phyloP scores from a whole-genome alignment of 2,888 invertebrate genomes.

The Sinohyriopsis cumingii region DNA sequence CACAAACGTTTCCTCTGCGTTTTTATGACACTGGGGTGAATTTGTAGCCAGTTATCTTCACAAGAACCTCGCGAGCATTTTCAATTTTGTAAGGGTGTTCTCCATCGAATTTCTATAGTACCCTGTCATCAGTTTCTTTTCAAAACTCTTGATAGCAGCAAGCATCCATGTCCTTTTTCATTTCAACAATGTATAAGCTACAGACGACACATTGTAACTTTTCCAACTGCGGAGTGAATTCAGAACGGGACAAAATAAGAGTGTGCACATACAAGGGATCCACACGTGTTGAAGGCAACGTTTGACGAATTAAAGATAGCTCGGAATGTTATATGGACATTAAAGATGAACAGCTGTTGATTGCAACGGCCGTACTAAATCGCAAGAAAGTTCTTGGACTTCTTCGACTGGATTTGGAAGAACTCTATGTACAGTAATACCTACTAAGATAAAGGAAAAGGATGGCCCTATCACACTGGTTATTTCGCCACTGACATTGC shows the following conservation, averaged over 20 bases:
- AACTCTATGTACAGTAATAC: conserved; percentile 16
- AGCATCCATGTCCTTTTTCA: conserved; percentile 13
- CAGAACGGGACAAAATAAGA: no score
- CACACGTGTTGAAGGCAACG: background rate
- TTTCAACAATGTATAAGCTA: conserved; percentile 1
- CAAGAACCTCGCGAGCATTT: no score
- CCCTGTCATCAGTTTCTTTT: no score
- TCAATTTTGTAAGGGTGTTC: no score
- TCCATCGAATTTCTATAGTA: no score
- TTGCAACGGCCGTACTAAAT: conserved; percentile 1
- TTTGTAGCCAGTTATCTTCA: no score
- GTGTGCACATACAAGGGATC: background rate
- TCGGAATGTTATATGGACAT: conserved; percentile 5
- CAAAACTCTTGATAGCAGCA: conserved; percentile 9
- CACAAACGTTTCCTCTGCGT: no score
- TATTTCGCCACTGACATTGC: conserved; percentile 13
- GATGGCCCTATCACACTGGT: conserved; percentile 9
- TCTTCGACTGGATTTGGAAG: conserved; percentile 21
- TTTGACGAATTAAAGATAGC: conserved; percentile 6
- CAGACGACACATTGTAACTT: conserved; percentile 10
- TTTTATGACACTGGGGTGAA: no score
- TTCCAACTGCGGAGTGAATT: conserved; percentile 7
- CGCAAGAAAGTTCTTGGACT: conserved; percentile 13
- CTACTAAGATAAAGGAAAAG: conserved; percentile 1
- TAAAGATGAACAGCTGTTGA: conserved; percentile 13